Evolutionary conservation across 2,797 vertebrate species (phyloP), one percentile per base, ranked within the genome.

Genomic region (Paguma larvata): DNA sequence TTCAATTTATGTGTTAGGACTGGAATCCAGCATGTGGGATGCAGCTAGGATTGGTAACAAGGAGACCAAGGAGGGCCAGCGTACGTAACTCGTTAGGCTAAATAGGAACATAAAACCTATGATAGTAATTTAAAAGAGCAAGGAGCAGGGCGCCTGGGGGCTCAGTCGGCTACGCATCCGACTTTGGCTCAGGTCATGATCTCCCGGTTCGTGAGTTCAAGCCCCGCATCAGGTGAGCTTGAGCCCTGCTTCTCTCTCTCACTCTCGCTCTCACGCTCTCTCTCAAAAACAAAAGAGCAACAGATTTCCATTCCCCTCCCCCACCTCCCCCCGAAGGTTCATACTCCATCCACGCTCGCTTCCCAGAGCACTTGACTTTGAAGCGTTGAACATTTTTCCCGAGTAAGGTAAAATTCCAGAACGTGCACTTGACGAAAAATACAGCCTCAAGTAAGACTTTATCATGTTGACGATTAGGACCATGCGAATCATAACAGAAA

Each of bases 371-470:
- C 32, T 67, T 62, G 41, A 32, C 46, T 44, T 72, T 68, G 53
- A 62, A 78, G 72, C 15, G 32, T 67, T 75, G 18, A 88, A 70
- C 59, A 48, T 56, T 83, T 87, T 78, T 93, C 25, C 46, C 75
- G 84, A 89, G 19, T 62, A 63, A 89, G 72, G 23, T 67, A 48
- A 84, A 25, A 48, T 91, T 95, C 93, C 73, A 89, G 86, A 48
- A 56, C 87, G 38, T 30, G 46, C 5, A 85, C 44, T 65, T 83
- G 62, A 94, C 88, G 44, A 82, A 30, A 91, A 95, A 83, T 63
- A 46, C 8, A 91, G 9, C 30, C 56, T 70, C 78, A 77, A 44
- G 34, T 59, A 46, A 63, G 38, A 53, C 12, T 21, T 65, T 30
- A 41, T 41, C 34, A 48, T 92, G 78, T 65, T 83, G 75, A 68